These are phyloP conservation scores for Embiotoca jacksoni DNA, from an alignment of 2,113 vertebrate species.

Conservation along the genomic window DNA sequence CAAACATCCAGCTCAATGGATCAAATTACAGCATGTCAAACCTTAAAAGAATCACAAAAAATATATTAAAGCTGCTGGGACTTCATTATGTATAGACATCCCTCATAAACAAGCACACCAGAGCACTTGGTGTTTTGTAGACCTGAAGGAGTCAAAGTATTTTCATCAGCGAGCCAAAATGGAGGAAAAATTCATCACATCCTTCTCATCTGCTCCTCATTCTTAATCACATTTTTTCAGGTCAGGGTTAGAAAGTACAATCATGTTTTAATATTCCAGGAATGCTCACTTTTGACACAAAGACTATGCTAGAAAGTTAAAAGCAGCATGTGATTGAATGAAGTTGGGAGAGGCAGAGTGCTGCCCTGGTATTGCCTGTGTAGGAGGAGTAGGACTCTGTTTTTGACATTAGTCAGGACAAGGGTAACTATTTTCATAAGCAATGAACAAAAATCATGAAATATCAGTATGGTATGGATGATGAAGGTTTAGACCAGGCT, in stretches of 20 bases:
- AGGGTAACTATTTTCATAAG: slow-evolving; percentile 14
- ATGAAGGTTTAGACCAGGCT: slow-evolving; percentile 32
- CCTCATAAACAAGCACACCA: slow-evolving; percentile 16
- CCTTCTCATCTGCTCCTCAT: slow-evolving; percentile 44
- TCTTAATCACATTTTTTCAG: slow-evolving; percentile 60
- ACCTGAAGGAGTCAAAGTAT: slow-evolving; percentile 16
- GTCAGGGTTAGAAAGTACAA: slow-evolving; percentile 29
- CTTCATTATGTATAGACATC: background rate
- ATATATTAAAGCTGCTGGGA: background rate
- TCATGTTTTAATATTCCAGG: slow-evolving; percentile 69
- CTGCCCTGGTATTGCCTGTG: slow-evolving; percentile 50
- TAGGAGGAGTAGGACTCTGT: slow-evolving; percentile 60
- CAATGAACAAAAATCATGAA: slow-evolving; percentile 15
- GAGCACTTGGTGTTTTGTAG: slow-evolving; percentile 7
- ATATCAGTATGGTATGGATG: slow-evolving; percentile 24
- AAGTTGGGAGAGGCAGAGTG: slow-evolving; percentile 26
- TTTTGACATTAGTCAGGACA: slow-evolving; percentile 59
- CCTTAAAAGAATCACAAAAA: background rate
- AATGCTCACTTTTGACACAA: slow-evolving; percentile 69
- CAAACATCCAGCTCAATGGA: background rate
- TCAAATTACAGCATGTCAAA: background rate
- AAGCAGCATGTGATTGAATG: slow-evolving; percentile 40
- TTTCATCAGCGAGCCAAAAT: slow-evolving; percentile 36
- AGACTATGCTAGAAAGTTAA: slow-evolving; percentile 52
- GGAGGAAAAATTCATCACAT: slow-evolving; percentile 40